Conservation (phyloP, 1,140 invertebrate genomes). For the Scaptomyza pallida region DNA sequence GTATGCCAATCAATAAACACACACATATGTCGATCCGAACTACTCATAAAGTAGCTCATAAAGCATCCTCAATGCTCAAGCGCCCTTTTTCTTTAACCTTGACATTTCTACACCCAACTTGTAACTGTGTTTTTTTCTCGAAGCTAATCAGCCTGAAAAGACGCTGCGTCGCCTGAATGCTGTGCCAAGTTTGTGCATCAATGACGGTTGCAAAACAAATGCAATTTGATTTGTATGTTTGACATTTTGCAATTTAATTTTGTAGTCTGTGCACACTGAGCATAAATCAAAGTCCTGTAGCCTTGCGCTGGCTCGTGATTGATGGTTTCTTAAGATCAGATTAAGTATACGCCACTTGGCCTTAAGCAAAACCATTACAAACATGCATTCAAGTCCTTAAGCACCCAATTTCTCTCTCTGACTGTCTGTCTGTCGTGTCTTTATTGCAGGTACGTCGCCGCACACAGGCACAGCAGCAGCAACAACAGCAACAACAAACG, state of each 20-base stretch:
- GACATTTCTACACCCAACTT: background rate
- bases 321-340: conserved; percentile 6
- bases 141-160: conserved; percentile 26
- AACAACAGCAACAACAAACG: conserved; percentile 74
- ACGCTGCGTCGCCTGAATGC: conserved; percentile 25
- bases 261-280: conserved; percentile 40
- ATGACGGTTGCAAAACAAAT: conserved; percentile 45
- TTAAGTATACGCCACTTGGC: conserved; percentile 41
- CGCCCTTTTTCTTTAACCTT: background rate
- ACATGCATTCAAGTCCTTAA: background rate
- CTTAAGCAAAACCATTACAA: conserved; percentile 1
- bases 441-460: conserved; percentile 72
- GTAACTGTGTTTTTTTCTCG: background rate
- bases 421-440: no score
- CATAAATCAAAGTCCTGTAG: conserved; percentile 61
- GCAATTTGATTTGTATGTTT: conserved; percentile 72
- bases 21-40: background rate
- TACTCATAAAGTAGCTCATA: background rate
- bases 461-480: conserved; percentile 75
- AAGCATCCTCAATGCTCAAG: background rate
- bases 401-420: background rate
- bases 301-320: conserved; percentile 27
- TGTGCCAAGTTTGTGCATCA: conserved; percentile 43
- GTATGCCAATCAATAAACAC: no score
- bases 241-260: conserved; percentile 72